A percentile compares a stretch with the other conserved stretches of the same genome.
phyloP scores from a whole-genome alignment of 1,140 invertebrate species.

The Drosophila trapezifrons region DNA sequence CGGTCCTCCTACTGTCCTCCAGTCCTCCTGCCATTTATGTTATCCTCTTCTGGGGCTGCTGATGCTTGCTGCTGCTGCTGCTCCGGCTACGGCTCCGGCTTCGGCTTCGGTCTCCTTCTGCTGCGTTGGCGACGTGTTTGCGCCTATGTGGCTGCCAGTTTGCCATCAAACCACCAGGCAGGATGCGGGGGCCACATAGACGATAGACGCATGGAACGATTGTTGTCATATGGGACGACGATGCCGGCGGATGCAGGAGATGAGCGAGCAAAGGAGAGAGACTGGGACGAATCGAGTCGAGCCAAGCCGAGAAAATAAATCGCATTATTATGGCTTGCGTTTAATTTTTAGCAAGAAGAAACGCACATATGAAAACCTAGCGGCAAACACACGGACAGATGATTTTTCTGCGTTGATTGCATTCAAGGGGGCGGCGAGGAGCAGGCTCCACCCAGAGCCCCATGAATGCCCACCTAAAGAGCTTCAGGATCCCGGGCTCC shows the following conservation, averaged over 20 bases:
- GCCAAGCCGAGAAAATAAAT: slow-evolving; percentile 39
- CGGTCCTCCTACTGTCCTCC: background rate
- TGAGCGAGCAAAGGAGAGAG: background rate
- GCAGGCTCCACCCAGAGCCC: too few relatives aligned
- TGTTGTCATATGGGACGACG: slow-evolving; percentile 31
- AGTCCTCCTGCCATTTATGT: background rate
- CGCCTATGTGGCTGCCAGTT: slow-evolving; percentile 63
- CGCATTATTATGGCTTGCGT: slow-evolving; percentile 77
- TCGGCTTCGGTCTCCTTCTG: too few relatives aligned
- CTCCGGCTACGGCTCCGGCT: background rate
- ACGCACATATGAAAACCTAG: slow-evolving; percentile 21
- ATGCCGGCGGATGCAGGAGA: slow-evolving; percentile 43
- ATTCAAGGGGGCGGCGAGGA: slow-evolving; percentile 1
- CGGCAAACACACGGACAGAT: slow-evolving; percentile 5
- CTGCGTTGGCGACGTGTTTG: slow-evolving; percentile 44
- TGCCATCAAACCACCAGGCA: slow-evolving; percentile 33
- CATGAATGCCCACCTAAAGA: slow-evolving; percentile 11
- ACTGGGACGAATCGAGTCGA: background rate
- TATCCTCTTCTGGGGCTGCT: background rate
- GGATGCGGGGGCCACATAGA: background rate
- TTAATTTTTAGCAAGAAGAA: slow-evolving; percentile 68
- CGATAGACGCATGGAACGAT: slow-evolving; percentile 23
- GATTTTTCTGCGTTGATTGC: slow-evolving; percentile 22
- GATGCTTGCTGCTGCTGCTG: background rate
- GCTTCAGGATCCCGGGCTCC: slow-evolving; percentile 4